Base-by-base conservation (phyloP, 2,888 invertebrate species). In the Diplazon laetatorius region DNA sequence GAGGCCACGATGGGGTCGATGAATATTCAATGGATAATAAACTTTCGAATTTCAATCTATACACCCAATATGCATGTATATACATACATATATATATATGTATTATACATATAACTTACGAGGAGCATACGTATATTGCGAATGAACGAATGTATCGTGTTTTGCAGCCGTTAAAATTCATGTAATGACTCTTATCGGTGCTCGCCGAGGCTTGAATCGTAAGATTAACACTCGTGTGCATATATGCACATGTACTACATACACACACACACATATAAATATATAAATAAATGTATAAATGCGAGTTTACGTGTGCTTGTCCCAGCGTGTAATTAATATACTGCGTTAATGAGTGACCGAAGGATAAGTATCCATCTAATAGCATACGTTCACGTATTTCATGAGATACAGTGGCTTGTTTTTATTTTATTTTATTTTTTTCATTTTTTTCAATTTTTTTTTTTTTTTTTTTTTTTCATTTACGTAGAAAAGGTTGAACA, bases 321-420 rank as follows among this genome's bases (percentile, higher is more conserved):
- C 30, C 39, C 68, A 50, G 62, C 62, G 68, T 37, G 57, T 73
- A 77, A 77, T 77, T 77, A 77, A 77, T 77, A 73, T 69, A 77
- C 69, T 73, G 37, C 77, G 57, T 77, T 77, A 69, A 77, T 73
- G 69, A 77, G 57, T 57, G 50, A 42, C 62, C 68, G 68, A 48
- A 42, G 48, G 62, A 44, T 63, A 73, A 69, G 68, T 68, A 35
- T 46, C 55, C 42, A 65, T 42, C 46, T 25, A 30, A 30, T 30
- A 25, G 62, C 62, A 77, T n/a, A 72, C 68, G 66, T 68, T 66
- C 55, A 55, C 72, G 65, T 37, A 71, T 44, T 46, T 66, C 52
- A 10, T 9, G 25, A 22, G 42, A 39, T 44, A 30, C 14, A 30
- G 52, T 52, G n/a, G 30, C 25, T 5, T 30, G 14, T 30, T 30